Base-by-base conservation (phyloP, 2,888 invertebrate species). In the Lacanobia oleracea region DNA sequence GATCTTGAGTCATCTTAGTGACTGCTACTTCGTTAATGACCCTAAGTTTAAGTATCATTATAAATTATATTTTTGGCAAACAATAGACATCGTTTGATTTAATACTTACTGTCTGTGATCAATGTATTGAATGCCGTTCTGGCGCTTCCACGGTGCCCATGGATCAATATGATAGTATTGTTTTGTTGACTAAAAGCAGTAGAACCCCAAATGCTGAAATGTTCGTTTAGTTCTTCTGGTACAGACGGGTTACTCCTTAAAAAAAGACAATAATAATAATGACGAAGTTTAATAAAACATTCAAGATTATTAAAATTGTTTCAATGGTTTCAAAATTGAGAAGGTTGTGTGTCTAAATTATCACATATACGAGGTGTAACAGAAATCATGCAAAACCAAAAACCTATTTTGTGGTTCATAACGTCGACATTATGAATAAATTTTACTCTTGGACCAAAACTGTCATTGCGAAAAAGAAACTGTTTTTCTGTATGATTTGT, bases 71-170 rank as follows among this genome's bases (percentile, higher is more conserved):
- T 27, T 2, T 27, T 27, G 27, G 27, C 27, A 27, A 27, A 27
- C 27, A 27, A 27, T 27, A 27, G 27, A 27, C 27, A 27, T 33
- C 33, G 33, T 33, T 33, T 33, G 33, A 33, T 33, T 48, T 16
- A 7, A 0, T 18, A 65, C 68, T 54, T 69, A 69, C 68, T 65
- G 14, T 69, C 66, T 1, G 33, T 54, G 14, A 69, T 51, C 18
- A 69, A 43, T 21, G 43, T 45, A 37, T 45, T 45, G 45, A 69
- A 69, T 18, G 18, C 1, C n/a, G 53, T 37, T 45, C 66, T 65
- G 10, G 51, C 9, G 54, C 66, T 65, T 45, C 68, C 68, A 10
- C 66, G 33, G 45, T 69, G 68, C 1, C 66, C 68, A 45, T 69
- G 68, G 21, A 69, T 54, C 21, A 69, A 23, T 18, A 69, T 37